These are phyloP conservation scores for Pseudorhiza aurosa DNA, from an alignment of 30 jellyfish, hydroid and myxozoan species.

Conservation along the genomic window DNA sequence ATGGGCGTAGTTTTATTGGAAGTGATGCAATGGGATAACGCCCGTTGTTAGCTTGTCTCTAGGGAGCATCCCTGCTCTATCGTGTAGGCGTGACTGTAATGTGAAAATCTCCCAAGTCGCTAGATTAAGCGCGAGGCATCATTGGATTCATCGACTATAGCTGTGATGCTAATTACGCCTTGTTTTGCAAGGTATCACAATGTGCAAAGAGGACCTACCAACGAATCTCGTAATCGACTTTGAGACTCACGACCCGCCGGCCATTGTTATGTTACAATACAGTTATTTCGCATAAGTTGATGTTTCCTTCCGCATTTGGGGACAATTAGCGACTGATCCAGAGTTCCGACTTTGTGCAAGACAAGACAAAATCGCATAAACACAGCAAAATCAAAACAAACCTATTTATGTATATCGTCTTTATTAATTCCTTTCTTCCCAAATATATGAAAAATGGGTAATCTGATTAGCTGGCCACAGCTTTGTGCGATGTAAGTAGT, in stretches of 20 bases:
- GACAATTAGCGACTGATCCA: slow-evolving; percentile 70
- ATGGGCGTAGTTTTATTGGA: too few species aligned
- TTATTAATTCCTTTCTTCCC: slow-evolving; percentile 5
- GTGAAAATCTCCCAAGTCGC: too few species aligned
- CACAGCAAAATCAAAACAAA: slow-evolving; percentile 39
- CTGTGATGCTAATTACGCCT: too few species aligned
- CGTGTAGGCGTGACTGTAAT: too few species aligned
- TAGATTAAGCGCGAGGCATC: too few species aligned
- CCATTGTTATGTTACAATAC: slow-evolving; percentile 46
- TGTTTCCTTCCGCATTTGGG: slow-evolving; percentile 78
- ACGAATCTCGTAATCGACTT: slow-evolving; percentile 30
- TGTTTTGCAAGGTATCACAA: neutral
- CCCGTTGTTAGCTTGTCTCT: too few species aligned
- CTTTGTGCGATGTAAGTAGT: slow-evolving; percentile 30
- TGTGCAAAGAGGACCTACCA: slow-evolving; percentile 5
- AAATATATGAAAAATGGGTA: neutral
- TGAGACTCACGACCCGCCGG: slow-evolving; percentile 32
- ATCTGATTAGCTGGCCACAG: slow-evolving; percentile 11
- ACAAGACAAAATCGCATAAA: slow-evolving; percentile 30
- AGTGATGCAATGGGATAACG: too few species aligned
- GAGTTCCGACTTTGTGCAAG: slow-evolving; percentile 33
- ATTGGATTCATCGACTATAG: too few species aligned
- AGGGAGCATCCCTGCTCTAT: too few species aligned
- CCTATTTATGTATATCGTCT: slow-evolving; percentile 24
- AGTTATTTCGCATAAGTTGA: slow-evolving; percentile 43